phyloP scores from a whole-genome alignment of 2,797 vertebrate genomes.

The Lepus townsendii region DNA sequence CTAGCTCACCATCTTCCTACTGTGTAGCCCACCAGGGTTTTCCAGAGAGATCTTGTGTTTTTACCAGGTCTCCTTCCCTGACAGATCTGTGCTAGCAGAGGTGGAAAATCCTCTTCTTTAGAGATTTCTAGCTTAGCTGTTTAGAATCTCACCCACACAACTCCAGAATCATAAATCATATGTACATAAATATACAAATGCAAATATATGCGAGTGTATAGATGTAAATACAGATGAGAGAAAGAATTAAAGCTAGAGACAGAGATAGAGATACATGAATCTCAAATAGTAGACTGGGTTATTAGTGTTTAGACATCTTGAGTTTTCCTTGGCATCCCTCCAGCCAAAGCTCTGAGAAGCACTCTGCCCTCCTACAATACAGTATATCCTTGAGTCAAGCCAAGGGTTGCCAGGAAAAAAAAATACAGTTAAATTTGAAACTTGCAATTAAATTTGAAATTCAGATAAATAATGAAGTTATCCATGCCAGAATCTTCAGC shows the following conservation, averaged over 20 bases:
- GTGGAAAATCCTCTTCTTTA: neutral
- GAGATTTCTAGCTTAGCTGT: neutral
- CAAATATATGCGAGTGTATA: neutral
- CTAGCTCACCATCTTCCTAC: neutral
- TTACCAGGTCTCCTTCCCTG: neutral
- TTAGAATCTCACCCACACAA: neutral
- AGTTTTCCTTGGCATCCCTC: neutral
- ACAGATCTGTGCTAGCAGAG: neutral
- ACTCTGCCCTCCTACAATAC: neutral
- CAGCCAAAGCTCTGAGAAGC: neutral
- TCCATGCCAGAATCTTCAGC: neutral
- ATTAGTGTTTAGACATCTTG: no score
- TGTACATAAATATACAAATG: no score
- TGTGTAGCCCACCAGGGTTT: neutral
- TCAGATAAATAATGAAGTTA: neutral
- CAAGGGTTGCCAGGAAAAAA: no score
- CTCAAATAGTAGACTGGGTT: no score
- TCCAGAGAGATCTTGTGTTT: neutral
- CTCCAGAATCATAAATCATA: neutral
- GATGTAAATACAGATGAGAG: neutral
- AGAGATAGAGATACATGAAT: no score
- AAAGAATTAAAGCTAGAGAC: no score
- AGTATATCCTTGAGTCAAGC: neutral
- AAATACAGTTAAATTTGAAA: neutral
- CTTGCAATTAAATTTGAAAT: neutral